Evolutionary conservation across 2,113 vertebrate species (phyloP).

Genomic region (Tringa solitaria): DNA sequence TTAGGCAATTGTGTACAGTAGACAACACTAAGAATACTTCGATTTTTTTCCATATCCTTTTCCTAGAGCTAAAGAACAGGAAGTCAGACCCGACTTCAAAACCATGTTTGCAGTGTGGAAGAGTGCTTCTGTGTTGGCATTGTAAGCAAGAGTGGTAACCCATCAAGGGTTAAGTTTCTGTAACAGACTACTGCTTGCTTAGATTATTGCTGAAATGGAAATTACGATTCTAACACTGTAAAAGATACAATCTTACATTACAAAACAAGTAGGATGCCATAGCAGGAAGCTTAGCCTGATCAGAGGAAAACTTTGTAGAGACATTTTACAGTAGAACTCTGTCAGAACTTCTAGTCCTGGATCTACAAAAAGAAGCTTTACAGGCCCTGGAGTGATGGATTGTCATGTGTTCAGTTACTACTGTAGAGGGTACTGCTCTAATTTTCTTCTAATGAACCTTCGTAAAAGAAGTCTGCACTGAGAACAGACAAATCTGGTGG

Average conservation of each 20-base stretch:
- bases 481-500: conserved; percentile 48
- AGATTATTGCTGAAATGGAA: background rate
- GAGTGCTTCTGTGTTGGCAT: background rate
- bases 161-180: background rate
- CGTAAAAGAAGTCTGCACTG: conserved; percentile 35
- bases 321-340: background rate
- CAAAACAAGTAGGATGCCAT: background rate
- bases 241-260: background rate
- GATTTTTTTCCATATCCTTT: background rate
- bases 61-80: background rate
- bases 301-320: background rate
- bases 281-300: background rate
- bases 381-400: background rate
- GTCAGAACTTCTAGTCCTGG: background rate
- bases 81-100: background rate
- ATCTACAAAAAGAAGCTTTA: background rate
- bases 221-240: background rate
- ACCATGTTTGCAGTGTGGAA: background rate
- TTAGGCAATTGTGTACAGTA: background rate
- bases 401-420: background rate
- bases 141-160: too few relatives aligned
- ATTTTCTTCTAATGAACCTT: background rate
- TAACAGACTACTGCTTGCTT: background rate
- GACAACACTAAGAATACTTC: background rate
- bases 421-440: background rate